Percentiles rank a stretch among this genome's conserved stretches.
Evolutionary conservation across 1,140 invertebrate species (phyloP).

Genomic region (Drusus annulatus): DNA sequence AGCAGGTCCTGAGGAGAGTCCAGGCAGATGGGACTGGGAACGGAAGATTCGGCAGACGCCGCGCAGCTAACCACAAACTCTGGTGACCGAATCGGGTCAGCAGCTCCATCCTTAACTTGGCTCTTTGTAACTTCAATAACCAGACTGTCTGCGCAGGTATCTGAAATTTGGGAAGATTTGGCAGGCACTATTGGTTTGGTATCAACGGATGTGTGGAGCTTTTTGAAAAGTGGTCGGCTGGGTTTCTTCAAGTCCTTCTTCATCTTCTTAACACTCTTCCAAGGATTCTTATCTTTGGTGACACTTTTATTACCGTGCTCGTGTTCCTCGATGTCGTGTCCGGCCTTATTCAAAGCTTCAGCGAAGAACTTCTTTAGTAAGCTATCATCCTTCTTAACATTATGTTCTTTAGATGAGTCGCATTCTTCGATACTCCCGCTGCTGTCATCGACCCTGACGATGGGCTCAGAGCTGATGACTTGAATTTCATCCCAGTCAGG

Average conservation of each 20-base stretch:
- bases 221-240: not conserved
- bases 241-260: constrained; percentile 35
- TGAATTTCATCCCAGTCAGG: not conserved
- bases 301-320: not conserved
- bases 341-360: constrained; percentile 1
- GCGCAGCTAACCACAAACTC: not conserved
- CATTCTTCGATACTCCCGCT: constrained; percentile 1
- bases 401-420: not conserved
- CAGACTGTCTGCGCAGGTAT: too few relatives aligned
- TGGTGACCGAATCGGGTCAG: not conserved
- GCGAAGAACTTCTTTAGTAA: constrained; percentile 16
- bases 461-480: constrained; percentile 14
- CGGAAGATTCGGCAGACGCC: not conserved
- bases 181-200: not conserved
- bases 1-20: constrained; percentile 7
- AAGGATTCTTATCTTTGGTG: constrained; percentile 23
- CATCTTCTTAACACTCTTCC: constrained; percentile 43
- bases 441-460: not conserved
- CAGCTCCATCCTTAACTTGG: not conserved
- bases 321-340: not conserved
- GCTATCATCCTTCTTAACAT: not conserved
- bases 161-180: too few relatives aligned
- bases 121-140: not conserved
- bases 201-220: constrained; percentile 15
- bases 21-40: not conserved